Conservation (phyloP, 1,140 invertebrate genomes). For the Meloidogyne exigua region DNA sequence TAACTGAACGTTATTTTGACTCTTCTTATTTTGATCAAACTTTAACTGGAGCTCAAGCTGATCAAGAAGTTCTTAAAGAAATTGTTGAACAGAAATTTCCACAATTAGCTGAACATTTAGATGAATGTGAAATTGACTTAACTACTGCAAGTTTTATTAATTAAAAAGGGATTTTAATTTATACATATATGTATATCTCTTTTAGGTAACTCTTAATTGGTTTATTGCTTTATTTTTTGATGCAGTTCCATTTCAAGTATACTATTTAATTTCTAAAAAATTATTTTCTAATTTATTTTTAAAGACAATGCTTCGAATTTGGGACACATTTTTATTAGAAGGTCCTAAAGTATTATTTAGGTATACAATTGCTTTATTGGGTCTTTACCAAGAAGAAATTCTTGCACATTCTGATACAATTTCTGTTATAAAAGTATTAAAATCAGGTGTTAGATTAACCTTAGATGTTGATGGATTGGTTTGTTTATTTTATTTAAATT, state of each 20-base stretch:
- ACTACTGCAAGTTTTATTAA: constrained; percentile 59
- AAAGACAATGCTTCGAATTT: constrained; percentile 68
- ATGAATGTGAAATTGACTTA: constrained; percentile 67
- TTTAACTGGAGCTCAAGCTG: constrained; percentile 68
- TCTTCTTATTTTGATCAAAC: constrained; percentile 67
- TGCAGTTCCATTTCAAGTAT: constrained; percentile 67
- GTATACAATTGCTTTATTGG: constrained; percentile 80
- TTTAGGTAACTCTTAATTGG: constrained; percentile 68
- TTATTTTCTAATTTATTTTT: constrained; percentile 23
- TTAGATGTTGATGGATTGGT: constrained; percentile 68
- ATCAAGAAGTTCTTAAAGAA: constrained; percentile 67
- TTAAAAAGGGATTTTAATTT: too few relatives aligned
- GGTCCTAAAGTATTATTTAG: constrained; percentile 82
- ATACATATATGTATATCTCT: background rate
- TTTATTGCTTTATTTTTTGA: constrained; percentile 69
- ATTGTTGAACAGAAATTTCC: constrained; percentile 66
- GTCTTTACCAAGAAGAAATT: constrained; percentile 67
- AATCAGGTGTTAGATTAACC: constrained; percentile 66
- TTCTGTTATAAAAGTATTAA: constrained; percentile 67
- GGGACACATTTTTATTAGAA: constrained; percentile 91
- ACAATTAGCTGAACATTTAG: constrained; percentile 65
- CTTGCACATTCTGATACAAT: constrained; percentile 66
- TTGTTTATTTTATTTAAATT: constrained; percentile 27
- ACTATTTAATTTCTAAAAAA: background rate
- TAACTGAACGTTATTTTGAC: constrained; percentile 67